Percentiles rank a stretch among this genome's conserved stretches.
Evolutionary conservation across 2,113 vertebrate species (phyloP).

Genomic region (Picathartes gymnocephalus): DNA sequence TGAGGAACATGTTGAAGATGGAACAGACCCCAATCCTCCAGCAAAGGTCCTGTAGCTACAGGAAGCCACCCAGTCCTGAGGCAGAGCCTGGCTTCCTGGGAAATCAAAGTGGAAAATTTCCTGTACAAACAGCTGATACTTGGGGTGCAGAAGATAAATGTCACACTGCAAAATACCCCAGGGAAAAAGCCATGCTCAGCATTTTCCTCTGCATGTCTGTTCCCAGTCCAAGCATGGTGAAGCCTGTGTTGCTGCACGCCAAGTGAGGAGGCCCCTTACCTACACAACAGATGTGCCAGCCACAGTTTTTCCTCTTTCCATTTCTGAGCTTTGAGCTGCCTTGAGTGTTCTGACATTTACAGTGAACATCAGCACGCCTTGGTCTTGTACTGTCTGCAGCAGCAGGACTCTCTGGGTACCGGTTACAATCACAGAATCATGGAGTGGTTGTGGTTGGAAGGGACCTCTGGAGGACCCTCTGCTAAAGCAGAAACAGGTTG

Average conservation of each 20-base stretch:
- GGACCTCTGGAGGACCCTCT: neutral
- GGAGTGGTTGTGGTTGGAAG: neutral
- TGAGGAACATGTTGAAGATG: fast-evolving
- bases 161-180: neutral
- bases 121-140: neutral
- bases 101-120: neutral
- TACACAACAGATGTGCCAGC: fast-evolving
- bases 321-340: neutral
- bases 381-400: neutral
- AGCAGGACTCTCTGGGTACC: neutral
- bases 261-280: neutral
- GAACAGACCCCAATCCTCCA: neutral
- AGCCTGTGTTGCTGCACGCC: neutral
- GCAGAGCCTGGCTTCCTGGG: neutral
- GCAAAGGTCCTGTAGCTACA: neutral
- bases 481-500: neutral
- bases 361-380: neutral
- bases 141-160: neutral
- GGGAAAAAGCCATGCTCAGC: neutral
- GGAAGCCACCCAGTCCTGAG: neutral
- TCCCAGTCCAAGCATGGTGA: neutral
- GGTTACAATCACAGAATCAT: neutral
- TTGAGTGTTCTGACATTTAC: neutral
- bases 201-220: neutral
- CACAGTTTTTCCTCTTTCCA: neutral